Percentiles rank a stretch among this genome's conserved stretches.
phyloP scores from a whole-genome alignment of 1,140 invertebrate genomes.

The Vanessa atalanta region DNA sequence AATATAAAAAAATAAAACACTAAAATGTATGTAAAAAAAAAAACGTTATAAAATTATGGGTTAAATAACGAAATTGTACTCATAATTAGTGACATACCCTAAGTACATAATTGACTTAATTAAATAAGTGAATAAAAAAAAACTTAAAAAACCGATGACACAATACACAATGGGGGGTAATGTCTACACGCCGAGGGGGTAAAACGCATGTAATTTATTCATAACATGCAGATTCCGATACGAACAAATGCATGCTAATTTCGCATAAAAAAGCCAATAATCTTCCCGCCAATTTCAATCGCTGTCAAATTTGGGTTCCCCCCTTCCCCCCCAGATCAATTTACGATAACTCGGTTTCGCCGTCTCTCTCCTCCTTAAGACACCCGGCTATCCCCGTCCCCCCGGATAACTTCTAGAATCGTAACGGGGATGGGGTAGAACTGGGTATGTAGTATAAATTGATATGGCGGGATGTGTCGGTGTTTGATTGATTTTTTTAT shows the following conservation, averaged over 20 bases:
- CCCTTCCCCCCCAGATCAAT: constrained; percentile 70
- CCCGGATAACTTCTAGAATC: constrained; percentile 69
- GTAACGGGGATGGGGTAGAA: constrained; percentile 52
- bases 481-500: constrained; percentile 14
- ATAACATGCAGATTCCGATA: constrained; percentile 45
- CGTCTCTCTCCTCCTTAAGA: constrained; percentile 71
- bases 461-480: not conserved
- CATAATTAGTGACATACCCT: no score
- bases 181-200: constrained; percentile 1
- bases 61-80: no score
- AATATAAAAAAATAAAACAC: no score
- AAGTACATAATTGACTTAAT: not conserved
- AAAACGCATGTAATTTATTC: constrained; percentile 34
- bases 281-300: constrained; percentile 78
- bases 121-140: not conserved
- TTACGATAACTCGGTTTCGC: constrained; percentile 74
- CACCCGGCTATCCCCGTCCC: constrained; percentile 48
- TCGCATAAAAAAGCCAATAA: constrained; percentile 64
- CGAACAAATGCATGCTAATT: constrained; percentile 58
- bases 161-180: constrained; percentile 8
- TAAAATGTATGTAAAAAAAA: no score
- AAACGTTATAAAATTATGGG: no score
- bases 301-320: constrained; percentile 77
- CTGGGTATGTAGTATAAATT: constrained; percentile 32
- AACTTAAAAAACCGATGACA: not conserved